Evolutionary conservation across 2,797 vertebrate genomes (phyloP).

Genomic region (Pangasius mekongensis): DNA sequence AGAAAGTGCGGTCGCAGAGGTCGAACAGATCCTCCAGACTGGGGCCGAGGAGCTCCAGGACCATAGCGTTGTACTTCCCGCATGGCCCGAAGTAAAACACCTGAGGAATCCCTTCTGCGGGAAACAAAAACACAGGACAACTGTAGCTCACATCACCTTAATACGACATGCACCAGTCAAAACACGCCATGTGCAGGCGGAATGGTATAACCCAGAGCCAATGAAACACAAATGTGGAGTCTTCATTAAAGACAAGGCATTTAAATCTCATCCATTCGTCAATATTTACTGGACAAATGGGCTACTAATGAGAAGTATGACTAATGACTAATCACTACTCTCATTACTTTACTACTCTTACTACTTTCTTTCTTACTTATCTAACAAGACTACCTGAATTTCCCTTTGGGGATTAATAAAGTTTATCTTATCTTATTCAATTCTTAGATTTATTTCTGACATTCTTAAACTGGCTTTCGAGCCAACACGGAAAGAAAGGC

Average conservation of each 20-base stretch:
- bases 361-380: too few species aligned
- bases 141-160: background rate
- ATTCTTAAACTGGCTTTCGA: background rate
- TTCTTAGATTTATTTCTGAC: background rate
- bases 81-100: constrained; percentile 98
- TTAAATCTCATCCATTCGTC: background rate
- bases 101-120: constrained; percentile 96
- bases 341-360: too few species aligned
- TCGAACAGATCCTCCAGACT: constrained; percentile 98
- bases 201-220: background rate
- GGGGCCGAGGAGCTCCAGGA: constrained; percentile 95
- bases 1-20: constrained; percentile 96
- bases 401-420: too few species aligned
- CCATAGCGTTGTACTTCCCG: constrained; percentile 99
- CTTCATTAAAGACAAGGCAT: background rate
- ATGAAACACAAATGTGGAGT: too few species aligned
- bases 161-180: background rate
- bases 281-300: background rate
- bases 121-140: constrained; percentile 16
- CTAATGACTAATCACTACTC: too few species aligned
- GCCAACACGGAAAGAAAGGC: background rate
- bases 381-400: too few species aligned
- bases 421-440: too few species aligned
- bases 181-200: background rate
- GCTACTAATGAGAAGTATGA: too few species aligned